Conservation (phyloP, 2,888 invertebrate genomes). For the Scaptodrosophila latifasciaeformis region DNA sequence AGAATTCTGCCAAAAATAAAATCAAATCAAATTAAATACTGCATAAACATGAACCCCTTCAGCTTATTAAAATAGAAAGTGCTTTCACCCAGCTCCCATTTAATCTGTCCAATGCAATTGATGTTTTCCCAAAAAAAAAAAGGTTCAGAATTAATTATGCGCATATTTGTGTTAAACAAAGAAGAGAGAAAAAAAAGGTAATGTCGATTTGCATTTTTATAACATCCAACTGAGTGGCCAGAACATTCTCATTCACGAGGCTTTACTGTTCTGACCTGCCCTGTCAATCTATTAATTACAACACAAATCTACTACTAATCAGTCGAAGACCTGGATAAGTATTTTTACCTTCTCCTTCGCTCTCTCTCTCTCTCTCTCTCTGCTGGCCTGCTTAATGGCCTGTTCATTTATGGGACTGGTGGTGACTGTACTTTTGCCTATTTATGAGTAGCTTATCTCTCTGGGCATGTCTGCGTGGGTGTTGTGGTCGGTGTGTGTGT, state of each 20-base stretch:
- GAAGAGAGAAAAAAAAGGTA: slow-evolving; percentile 9
- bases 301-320: slow-evolving; percentile 36
- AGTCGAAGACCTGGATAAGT: not conserved
- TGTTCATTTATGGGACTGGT: slow-evolving; percentile 43
- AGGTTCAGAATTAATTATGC: slow-evolving; percentile 52
- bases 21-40: too few relatives aligned
- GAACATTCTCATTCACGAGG: not conserved
- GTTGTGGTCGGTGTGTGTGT: not conserved
- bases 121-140: not conserved
- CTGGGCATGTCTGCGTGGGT: too few relatives aligned
- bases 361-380: too few relatives aligned
- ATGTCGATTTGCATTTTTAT: slow-evolving; percentile 56
- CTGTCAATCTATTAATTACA: slow-evolving; percentile 44
- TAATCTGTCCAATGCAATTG: slow-evolving; percentile 49
- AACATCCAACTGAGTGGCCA: not conserved
- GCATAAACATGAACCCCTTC: too few relatives aligned
- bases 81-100: slow-evolving; percentile 62
- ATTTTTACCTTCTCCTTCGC: not conserved
- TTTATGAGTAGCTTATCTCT: too few relatives aligned
- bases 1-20: too few relatives aligned
- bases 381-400: slow-evolving; percentile 45
- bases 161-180: slow-evolving; percentile 42
- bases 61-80: slow-evolving; percentile 55
- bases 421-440: slow-evolving; percentile 32
- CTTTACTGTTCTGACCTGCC: too few relatives aligned